Conservation (phyloP, 2,113 vertebrate genomes). For the Thinocorus orbignyianus region DNA sequence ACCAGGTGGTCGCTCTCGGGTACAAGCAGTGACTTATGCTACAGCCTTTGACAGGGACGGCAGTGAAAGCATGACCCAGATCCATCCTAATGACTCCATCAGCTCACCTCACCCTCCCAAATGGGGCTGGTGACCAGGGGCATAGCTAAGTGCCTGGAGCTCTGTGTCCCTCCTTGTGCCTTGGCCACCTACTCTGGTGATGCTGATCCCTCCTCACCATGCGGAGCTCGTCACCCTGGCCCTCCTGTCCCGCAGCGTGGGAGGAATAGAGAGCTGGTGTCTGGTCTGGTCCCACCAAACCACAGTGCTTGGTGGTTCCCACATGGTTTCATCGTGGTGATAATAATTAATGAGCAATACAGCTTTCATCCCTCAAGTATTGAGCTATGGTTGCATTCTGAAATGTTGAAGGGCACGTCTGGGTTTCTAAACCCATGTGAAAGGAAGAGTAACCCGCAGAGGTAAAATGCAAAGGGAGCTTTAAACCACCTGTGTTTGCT, state of each 20-base stretch:
- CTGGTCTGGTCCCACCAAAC: not conserved
- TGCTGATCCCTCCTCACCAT: fast-evolving
- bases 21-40: not conserved
- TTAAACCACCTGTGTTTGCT: not conserved
- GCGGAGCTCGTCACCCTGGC: no score
- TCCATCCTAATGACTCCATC: not conserved
- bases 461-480: not conserved
- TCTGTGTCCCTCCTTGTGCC: not conserved
- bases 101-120: not conserved
- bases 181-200: fast-evolving
- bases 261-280: not conserved
- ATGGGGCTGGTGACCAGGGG: fast-evolving
- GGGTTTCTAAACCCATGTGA: not conserved
- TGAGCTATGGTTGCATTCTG: not conserved
- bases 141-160: not conserved
- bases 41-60: fast-evolving
- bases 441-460: not conserved
- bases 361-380: fast-evolving
- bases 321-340: fast-evolving
- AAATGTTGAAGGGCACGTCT: fast-evolving
- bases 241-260: fast-evolving
- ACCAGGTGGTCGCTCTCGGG: not conserved
- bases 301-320: not conserved
- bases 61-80: not conserved
- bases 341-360: not conserved